Evolutionary conservation across 2,888 invertebrate species (phyloP).

Genomic region (Hemithea aestivaria): DNA sequence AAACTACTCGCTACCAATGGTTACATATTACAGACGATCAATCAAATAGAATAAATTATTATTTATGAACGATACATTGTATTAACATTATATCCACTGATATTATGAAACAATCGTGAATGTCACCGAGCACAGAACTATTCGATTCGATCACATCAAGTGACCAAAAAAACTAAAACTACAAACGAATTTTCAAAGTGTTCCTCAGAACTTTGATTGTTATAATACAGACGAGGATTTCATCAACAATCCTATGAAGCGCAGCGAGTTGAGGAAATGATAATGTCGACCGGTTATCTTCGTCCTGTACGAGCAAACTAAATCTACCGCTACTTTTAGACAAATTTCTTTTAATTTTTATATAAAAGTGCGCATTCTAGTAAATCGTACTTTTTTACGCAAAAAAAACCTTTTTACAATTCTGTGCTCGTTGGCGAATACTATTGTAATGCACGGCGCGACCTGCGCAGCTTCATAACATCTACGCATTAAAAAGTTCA

Average conservation of each 20-base stretch:
- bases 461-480: conserved; percentile 35
- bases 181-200: too few species aligned
- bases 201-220: too few species aligned
- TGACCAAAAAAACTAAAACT: too few species aligned
- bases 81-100: conserved; percentile 19
- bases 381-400: too few species aligned
- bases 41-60: conserved; percentile 47
- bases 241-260: too few species aligned
- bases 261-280: too few species aligned
- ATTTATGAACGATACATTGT: conserved; percentile 20
- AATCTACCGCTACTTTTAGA: too few species aligned
- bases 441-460: conserved; percentile 26
- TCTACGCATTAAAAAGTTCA: conserved; percentile 1
- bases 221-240: too few species aligned
- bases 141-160: background rate
- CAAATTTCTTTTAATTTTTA: too few species aligned
- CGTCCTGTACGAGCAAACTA: too few species aligned
- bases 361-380: too few species aligned
- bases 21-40: conserved; percentile 52
- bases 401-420: background rate
- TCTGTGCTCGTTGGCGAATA: conserved; percentile 12
- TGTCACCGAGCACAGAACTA: conserved; percentile 1
- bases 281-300: too few species aligned
- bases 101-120: conserved; percentile 17
- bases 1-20: conserved; percentile 58